Evolutionary conservation across 2,888 invertebrate genomes (phyloP), one percentile per base, ranked within the genome.

Genomic region (Lycocerus yunnanus): DNA sequence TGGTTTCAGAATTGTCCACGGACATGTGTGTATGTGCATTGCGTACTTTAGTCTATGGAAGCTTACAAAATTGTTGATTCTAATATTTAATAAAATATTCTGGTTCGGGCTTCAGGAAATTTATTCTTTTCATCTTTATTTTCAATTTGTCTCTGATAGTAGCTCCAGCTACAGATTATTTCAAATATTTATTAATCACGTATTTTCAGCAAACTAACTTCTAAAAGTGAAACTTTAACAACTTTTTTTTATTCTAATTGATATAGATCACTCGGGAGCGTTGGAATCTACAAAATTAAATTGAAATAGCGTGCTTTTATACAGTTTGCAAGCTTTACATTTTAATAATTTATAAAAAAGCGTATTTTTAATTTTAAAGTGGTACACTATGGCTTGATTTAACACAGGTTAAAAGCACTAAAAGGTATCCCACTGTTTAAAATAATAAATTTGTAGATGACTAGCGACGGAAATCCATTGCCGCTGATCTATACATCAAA

Each of bases 341-440:
- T 43, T 43, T 43, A 43, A 43, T 43, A 43, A 43, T 43, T 43
- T 43, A 43, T 43, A 43, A 43, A 43, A 43, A 43, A 43, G 5
- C 2, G 43, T 43, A 43, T 43, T 43, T 43, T 43, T 43, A 43
- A 43, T 43, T 43, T 43, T 43, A 43, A 43, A 43, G 6, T 43
- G 43, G n/a, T 43, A 43, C 43, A 43, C 43, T 43, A 43, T 58
- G 43, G 67, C 72, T 75, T 76, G 74, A 76, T 79, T 79, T 78
- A 78, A 76, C 71, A 72, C 78, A 72, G 77, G 58, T 67, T 76
- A 78, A 80, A 43, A 43, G 43, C 43, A 43, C 43, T 43, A 43
- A 43, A 80, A 79, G 78, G 80, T 68, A 76, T 80, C 79, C 80
- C 79, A 80, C 80, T 80, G 80, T 71, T 80, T 77, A 76, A 79